A percentile compares a stretch with the other conserved stretches of the same genome.
Evolutionary conservation across 2,113 vertebrate genomes (phyloP).

Genomic region (Engystomops pustulosus): DNA sequence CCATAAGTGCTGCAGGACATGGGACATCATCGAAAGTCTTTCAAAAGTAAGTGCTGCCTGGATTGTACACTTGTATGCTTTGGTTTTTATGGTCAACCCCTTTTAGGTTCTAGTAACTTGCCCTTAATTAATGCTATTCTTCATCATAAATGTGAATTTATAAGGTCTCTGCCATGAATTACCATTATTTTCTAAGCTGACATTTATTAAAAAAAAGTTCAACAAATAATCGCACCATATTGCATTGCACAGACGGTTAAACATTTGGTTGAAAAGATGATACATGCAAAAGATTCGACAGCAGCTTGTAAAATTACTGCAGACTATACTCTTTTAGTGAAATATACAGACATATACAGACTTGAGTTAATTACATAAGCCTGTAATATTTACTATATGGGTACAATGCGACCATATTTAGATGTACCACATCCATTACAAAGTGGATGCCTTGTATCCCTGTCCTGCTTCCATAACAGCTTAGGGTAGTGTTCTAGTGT

Average conservation of each 20-base stretch:
- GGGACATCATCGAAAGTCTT: no score
- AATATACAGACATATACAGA: not conserved
- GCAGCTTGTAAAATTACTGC: not conserved
- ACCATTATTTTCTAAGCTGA: not conserved
- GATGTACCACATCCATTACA: no score
- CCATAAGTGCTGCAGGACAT: no score
- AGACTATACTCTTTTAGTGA: no score
- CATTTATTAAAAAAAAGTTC: not conserved
- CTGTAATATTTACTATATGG: not conserved
- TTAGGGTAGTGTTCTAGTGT: no score
- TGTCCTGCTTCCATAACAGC: no score
- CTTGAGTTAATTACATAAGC: not conserved
- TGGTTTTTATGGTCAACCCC: no score
- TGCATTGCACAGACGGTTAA: not conserved
- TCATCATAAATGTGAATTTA: not conserved
- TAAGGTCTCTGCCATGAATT: not conserved
- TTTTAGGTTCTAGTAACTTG: no score
- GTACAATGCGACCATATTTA: not conserved
- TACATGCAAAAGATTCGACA: not conserved
- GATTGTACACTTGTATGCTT: no score
- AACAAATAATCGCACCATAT: not conserved
- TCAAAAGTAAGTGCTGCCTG: no score
- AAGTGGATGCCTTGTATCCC: no score
- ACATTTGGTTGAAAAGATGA: slow-evolving; percentile 16
- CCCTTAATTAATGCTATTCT: no score